Evolutionary conservation across 2,113 vertebrate species (phyloP).

Genomic region (Sprattus sprattus): DNA sequence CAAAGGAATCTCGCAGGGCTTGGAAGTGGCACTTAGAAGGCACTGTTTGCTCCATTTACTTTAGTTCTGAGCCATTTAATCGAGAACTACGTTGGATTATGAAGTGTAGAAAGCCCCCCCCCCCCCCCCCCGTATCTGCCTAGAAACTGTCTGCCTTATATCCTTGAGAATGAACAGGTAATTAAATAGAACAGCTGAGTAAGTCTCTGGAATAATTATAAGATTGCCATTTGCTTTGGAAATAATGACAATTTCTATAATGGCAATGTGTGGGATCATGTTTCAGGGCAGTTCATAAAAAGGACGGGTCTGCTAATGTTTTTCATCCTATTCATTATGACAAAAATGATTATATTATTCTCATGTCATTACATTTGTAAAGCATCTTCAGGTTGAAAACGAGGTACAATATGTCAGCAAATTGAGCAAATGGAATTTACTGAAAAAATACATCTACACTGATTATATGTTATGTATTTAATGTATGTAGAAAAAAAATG

Average conservation of each 20-base stretch:
- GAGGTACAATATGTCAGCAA: no score
- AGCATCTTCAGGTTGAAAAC: no score
- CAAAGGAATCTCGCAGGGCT: neutral
- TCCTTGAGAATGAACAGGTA: neutral
- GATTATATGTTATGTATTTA: neutral
- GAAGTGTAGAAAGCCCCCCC: neutral
- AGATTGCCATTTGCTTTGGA: neutral
- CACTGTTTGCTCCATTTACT: slow-evolving; percentile 6
- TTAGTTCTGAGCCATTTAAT: slow-evolving; percentile 5
- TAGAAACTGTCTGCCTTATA: neutral
- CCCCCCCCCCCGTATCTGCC: neutral
- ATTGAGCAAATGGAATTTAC: no score
- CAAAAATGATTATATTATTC: neutral
- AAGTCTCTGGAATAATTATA: neutral
- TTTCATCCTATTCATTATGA: neutral
- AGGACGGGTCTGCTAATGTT: neutral
- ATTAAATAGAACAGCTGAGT: neutral
- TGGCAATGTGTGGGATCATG: neutral
- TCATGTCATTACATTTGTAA: neutral
- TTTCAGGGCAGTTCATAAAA: neutral
- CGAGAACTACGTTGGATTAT: neutral
- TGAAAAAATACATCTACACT: neutral
- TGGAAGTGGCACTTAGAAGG: neutral
- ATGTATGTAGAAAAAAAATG: neutral
- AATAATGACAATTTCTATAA: neutral